Evolutionary conservation across 2,888 invertebrate genomes (phyloP), one percentile per base, ranked within the genome.

Genomic region (Luffia ferchaultella): DNA sequence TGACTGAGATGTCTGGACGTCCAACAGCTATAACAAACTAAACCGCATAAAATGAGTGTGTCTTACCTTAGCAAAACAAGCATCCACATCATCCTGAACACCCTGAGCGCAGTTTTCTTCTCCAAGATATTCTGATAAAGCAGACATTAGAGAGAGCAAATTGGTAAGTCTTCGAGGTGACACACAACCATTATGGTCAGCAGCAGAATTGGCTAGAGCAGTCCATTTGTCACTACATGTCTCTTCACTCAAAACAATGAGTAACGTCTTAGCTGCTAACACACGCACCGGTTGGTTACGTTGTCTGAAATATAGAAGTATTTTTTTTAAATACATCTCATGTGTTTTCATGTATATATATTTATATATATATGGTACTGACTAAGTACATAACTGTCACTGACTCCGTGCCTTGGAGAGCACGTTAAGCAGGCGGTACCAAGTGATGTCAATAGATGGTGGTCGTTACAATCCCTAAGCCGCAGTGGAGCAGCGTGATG

Each of bases 101-200:
- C 87, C 86, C 52, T 85, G 80, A 20, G 89, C 89, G 20, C 85
- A 85, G 17, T 83, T 78, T 54, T 84, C 83, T 66, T 88, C 88
- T 44, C 89, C 89, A 42, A 92, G 69, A 67, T 88, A 88, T 56
- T 85, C 80, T 0, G 61, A 87, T 71, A 68, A 87, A 60, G 76
- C 88, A 9, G 87, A 86, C 19, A 93, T 73, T 65, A 89, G 88
- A 16, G 83, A 73, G 53, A 93, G 68, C 49, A 93, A 68, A 0
- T 85, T 78, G 2, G 87, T 84, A 48, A 93, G 72, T 30, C 88
- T 76, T 48, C 86, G 82, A 48, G 88, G 86, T 0, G 90, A 89
- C 45, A 92, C 86, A 57, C 90, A 92, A 41, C 90, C 89, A 63
- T 92, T 92, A 62, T 92, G 90, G 67, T 93, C 92, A 1, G 90